phyloP scores from a whole-genome alignment of 92 coral and sea anemone genomes.

The Epizoanthus scotinus region DNA sequence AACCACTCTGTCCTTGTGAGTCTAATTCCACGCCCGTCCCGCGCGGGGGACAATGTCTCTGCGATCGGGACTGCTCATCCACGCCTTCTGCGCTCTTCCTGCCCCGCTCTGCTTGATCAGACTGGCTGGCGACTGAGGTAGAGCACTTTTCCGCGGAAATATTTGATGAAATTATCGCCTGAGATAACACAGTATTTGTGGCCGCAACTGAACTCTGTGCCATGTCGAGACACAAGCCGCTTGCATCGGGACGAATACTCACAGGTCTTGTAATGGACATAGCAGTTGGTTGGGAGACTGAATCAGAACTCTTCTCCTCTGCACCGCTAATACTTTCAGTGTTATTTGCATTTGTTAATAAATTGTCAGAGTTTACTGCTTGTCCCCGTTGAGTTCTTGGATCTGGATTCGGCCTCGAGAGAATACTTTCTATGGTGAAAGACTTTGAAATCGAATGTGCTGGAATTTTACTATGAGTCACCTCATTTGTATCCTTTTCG shows the following conservation, averaged over 20 bases:
- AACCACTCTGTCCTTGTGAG: not conserved
- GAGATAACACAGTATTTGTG: conserved; percentile 3
- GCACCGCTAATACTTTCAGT: not conserved
- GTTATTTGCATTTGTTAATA: not conserved
- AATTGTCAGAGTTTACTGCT: not conserved
- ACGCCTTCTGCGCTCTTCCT: not conserved
- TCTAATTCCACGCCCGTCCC: not conserved
- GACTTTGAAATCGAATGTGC: conserved; percentile 28
- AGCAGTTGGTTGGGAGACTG: not conserved
- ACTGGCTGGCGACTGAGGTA: conserved; percentile 21
- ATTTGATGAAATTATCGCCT: conserved; percentile 22
- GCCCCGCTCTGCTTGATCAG: not conserved
- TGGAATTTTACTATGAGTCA: not conserved
- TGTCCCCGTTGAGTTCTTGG: not conserved
- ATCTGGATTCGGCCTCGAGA: conserved; percentile 68
- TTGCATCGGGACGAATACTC: not conserved
- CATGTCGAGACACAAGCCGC: not conserved
- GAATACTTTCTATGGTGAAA: conserved; percentile 81
- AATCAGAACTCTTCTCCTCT: not conserved
- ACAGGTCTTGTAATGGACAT: not conserved
- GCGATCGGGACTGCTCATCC: too few relatives aligned
- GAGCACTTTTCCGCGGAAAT: not conserved
- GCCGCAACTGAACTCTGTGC: not conserved
- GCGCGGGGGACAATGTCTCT: not conserved
- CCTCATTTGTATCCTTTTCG: not conserved